Conservation (phyloP, 1,140 invertebrate genomes). For the Bombus ignitus region DNA sequence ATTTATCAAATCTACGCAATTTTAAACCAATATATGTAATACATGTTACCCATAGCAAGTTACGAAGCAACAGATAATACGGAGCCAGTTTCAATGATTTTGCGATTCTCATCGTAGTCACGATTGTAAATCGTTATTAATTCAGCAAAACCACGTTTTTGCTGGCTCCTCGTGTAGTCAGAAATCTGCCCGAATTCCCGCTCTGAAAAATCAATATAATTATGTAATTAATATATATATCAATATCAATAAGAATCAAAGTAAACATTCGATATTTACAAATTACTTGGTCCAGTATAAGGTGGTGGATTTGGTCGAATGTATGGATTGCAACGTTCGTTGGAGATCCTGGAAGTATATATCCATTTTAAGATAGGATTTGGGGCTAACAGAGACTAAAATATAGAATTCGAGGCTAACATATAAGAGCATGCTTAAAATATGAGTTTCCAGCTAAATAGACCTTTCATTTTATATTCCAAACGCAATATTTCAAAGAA, state of each 20-base stretch:
- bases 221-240: too few relatives aligned
- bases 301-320: conserved; percentile 80
- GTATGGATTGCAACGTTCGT: conserved; percentile 77
- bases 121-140: conserved; percentile 26
- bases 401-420: not conserved
- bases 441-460: too few relatives aligned
- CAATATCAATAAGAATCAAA: not conserved
- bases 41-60: not conserved
- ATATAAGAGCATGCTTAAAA: too few relatives aligned
- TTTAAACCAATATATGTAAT: not conserved
- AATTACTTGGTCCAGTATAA: conserved; percentile 75
- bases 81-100: conserved; percentile 74
- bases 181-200: conserved; percentile 75
- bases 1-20: not conserved
- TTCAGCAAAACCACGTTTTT: conserved; percentile 81
- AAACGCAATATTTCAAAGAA: too few relatives aligned
- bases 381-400: not conserved
- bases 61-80: conserved; percentile 23
- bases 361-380: not conserved
- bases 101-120: conserved; percentile 49
- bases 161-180: conserved; percentile 82
- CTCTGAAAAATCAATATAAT: conserved; percentile 54
- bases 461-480: too few relatives aligned
- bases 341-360: conserved; percentile 60
- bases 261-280: conserved; percentile 71